Evolutionary conservation across 2,113 vertebrate species (phyloP).

Genomic region (Centrocercus urophasianus): DNA sequence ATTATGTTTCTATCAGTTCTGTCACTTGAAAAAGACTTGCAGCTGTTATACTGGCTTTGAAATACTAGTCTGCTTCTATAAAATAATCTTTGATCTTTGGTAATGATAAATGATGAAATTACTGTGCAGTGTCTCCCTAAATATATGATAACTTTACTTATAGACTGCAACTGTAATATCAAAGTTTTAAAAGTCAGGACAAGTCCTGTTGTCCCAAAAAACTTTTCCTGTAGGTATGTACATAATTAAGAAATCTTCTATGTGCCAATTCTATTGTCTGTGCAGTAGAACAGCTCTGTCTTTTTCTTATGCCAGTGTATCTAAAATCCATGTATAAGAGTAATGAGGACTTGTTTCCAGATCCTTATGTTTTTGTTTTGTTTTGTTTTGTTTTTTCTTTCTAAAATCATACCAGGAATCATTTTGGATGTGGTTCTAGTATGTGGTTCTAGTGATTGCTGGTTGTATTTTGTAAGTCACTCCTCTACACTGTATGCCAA

Average conservation of each 20-base stretch:
- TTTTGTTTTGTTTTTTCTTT: not conserved
- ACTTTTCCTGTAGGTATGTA: not conserved
- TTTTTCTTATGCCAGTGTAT: not conserved
- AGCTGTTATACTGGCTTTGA: not conserved
- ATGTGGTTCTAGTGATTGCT: not conserved
- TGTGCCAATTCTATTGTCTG: not conserved
- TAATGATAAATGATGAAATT: not conserved
- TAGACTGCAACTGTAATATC: not conserved
- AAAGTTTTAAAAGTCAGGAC: not conserved
- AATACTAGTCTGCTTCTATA: not conserved
- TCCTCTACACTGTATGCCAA: not conserved
- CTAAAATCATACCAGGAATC: not conserved
- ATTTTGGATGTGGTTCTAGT: not conserved
- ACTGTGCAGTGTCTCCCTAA: not conserved
- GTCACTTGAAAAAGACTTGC: not conserved
- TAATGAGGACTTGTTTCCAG: not conserved
- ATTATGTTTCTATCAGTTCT: not conserved
- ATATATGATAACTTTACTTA: not conserved
- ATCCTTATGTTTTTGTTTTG: not conserved
- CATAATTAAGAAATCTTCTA: not conserved
- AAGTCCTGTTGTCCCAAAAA: not conserved
- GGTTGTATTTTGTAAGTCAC: not conserved
- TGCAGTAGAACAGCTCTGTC: not conserved
- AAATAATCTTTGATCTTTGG: not conserved
- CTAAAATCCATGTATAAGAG: not conserved